Evolutionary conservation across 53 echinoderm and acorn worm species (phyloP).

Genomic region (Astropecten irregularis): DNA sequence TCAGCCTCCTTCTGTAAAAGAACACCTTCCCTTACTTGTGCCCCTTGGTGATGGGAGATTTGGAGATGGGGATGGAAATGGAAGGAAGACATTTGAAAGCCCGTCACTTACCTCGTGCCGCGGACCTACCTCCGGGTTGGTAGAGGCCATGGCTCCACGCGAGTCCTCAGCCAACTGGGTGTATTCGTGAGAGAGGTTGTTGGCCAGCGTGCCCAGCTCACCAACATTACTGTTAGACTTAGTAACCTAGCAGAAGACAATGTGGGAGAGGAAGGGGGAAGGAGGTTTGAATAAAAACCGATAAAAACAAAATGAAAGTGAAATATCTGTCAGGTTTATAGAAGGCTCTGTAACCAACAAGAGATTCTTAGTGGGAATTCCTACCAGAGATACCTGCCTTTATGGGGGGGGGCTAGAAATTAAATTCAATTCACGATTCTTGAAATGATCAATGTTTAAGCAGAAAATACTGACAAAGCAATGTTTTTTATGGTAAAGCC

Average conservation of each 20-base stretch:
- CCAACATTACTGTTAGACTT: constrained; percentile 92
- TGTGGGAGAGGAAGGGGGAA: no score
- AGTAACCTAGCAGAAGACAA: constrained; percentile 58
- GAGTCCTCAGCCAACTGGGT: constrained; percentile 78
- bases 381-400: no score
- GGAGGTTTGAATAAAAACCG: not conserved
- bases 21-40: not conserved
- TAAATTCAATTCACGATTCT: no score
- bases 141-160: constrained; percentile 83
- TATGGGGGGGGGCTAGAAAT: no score
- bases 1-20: no score
- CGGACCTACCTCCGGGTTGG: constrained; percentile 82
- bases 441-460: no score
- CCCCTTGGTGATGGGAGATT: not conserved
- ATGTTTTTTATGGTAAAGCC: no score
- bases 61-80: not conserved
- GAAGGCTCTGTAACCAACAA: no score
- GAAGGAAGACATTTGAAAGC: constrained; percentile 12
- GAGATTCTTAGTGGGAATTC: no score
- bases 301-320: not conserved
- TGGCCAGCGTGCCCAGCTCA: constrained; percentile 88
- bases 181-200: constrained; percentile 89
- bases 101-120: constrained; percentile 27
- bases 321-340: no score
- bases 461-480: no score